phyloP scores from a whole-genome alignment of 2,888 invertebrate genomes.

The Leptinotarsa tumamoca region DNA sequence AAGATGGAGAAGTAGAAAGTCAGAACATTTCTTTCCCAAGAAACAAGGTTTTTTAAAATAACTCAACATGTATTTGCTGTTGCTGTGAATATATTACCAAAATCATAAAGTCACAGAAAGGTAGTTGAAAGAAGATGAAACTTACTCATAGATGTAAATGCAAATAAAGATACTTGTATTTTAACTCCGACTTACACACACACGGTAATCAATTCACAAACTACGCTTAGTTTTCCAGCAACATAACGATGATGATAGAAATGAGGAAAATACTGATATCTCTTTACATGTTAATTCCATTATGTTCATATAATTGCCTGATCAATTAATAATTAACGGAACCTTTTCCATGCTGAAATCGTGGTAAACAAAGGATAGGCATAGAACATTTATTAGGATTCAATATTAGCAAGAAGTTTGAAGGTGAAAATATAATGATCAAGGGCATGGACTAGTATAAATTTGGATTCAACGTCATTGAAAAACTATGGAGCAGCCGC shows the following conservation, averaged over 20 bases:
- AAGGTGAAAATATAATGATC: background rate
- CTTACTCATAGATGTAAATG: background rate
- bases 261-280: slow-evolving; percentile 5
- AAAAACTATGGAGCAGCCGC: too few species aligned
- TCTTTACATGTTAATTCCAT: slow-evolving; percentile 32
- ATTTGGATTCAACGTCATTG: background rate
- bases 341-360: slow-evolving; percentile 2
- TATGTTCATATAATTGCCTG: slow-evolving; percentile 22
- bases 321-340: background rate
- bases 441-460: background rate
- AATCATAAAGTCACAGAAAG: too few species aligned
- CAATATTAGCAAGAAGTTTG: background rate
- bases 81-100: too few species aligned
- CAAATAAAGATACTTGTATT: too few species aligned
- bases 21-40: too few species aligned
- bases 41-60: too few species aligned
- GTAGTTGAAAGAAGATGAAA: too few species aligned
- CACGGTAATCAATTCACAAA: background rate
- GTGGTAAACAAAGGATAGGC: background rate
- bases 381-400: background rate
- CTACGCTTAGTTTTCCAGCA: background rate
- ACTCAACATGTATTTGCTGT: too few species aligned
- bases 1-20: too few species aligned
- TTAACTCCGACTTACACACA: too few species aligned
- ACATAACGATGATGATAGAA: background rate